Evolutionary conservation across 2,888 invertebrate species (phyloP), one percentile per base, ranked within the genome.

Genomic region (Odontomyia ornata): DNA sequence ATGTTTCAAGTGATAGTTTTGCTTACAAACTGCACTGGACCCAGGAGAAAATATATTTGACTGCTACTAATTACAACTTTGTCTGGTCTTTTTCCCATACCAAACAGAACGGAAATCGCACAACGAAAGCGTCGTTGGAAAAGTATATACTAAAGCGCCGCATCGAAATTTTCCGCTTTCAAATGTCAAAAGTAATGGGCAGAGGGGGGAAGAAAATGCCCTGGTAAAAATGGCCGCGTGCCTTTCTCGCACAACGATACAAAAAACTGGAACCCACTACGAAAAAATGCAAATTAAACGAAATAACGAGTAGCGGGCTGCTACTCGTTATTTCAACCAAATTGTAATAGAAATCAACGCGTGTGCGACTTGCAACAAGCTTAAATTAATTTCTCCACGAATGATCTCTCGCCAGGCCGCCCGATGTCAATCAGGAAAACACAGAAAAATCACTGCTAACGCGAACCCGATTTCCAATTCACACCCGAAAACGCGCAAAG

Each of bases 221-320:
- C 79, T 77, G 67, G 60, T 43, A 60, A 76, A 78, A 75, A 73
- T 57, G 62, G 67, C 73, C 80, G 81, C 79, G 79, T 81, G 79
- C 80, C 80, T 71, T 77, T 77, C 76, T 79, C 78, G 57, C 36
- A 9, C 15, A 47, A 73, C 56, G 30, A 27, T n/a, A 28, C 30
- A 57, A 21, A 27, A 21, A 27, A 25, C 27, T 43, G 27, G 25
- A 36, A 21, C 46, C 7, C 11, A 27, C 69, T 43, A 25, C 52
- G 25, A 15, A n/a, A 36, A 5, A 9, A 3, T 36, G 5, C 36
- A 36, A 36, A 5, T 3, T 36, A 15, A 15, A 56, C 28, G n/a
- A 9, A 57, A 27, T 28, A 2, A 21, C 47, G 28, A 52, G 23
- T n/a, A n/a, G 5, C 28, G 21, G 23, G 18, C 21, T 13, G 3